Conservation (phyloP, 2,888 invertebrate species). For the Sympetrum striolatum region DNA sequence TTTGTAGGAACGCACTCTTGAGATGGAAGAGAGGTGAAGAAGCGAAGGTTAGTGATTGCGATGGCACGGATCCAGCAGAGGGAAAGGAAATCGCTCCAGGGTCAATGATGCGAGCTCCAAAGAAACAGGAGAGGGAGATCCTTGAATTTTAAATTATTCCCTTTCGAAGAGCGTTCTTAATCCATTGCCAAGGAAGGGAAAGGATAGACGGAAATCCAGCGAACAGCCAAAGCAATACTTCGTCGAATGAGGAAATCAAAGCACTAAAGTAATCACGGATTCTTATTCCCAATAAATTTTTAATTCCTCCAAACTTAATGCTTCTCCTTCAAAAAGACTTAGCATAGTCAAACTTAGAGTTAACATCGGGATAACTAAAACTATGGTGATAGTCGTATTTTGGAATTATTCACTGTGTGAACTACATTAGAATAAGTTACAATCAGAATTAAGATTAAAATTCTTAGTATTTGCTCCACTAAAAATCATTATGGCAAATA, state of each 20-base stretch:
- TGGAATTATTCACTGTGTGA: no score
- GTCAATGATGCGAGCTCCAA: background rate
- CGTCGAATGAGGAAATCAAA: background rate
- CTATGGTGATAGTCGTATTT: no score
- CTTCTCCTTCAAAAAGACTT: no score
- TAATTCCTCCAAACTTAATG: no score
- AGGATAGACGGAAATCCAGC: background rate
- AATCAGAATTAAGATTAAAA: no score
- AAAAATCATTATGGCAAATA: no score
- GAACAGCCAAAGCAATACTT: background rate
- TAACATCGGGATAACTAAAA: no score
- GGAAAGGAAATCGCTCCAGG: background rate
- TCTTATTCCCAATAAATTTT: no score
- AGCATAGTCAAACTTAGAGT: no score
- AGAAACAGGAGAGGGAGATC: background rate
- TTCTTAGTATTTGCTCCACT: no score
- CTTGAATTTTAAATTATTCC: conserved; percentile 31
- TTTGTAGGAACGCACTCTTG: background rate
- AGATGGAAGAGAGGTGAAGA: background rate
- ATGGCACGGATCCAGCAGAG: background rate
- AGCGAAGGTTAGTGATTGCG: background rate
- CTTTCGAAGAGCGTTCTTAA: background rate
- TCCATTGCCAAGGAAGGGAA: background rate
- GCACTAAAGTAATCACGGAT: no score
- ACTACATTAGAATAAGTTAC: no score